Evolutionary conservation across 2,113 vertebrate genomes (phyloP).

Genomic region (Bungarus multicinctus): DNA sequence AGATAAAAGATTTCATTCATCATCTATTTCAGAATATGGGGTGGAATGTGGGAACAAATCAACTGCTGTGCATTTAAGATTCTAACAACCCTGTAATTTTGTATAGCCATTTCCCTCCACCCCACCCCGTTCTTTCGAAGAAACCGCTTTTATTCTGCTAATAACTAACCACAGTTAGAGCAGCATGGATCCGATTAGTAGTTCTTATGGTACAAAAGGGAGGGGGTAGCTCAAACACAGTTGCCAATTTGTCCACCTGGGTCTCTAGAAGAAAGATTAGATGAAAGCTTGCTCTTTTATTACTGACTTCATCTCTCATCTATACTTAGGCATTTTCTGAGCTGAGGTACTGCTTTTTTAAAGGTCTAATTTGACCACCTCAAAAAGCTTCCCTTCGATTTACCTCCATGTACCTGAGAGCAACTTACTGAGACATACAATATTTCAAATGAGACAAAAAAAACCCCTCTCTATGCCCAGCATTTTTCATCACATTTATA

Average conservation of each 20-base stretch:
- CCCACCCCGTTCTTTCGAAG: slow-evolving; percentile 74
- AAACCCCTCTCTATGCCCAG: slow-evolving; percentile 3
- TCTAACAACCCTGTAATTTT: slow-evolving; percentile 83
- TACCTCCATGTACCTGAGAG: slow-evolving; percentile 18
- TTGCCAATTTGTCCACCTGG: slow-evolving; percentile 80
- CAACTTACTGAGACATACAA: background rate
- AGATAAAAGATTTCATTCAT: slow-evolving; percentile 77
- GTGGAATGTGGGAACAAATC: slow-evolving; percentile 50
- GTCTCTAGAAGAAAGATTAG: slow-evolving; percentile 74
- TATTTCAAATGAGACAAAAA: slow-evolving; percentile 28
- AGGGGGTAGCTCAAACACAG: slow-evolving; percentile 62
- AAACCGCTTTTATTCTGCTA: slow-evolving; percentile 82
- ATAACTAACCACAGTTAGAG: slow-evolving; percentile 78
- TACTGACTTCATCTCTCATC: slow-evolving; percentile 45
- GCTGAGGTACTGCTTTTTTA: slow-evolving; percentile 48
- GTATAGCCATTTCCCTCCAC: slow-evolving; percentile 65
- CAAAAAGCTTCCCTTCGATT: slow-evolving; percentile 34
- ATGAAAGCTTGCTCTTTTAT: slow-evolving; percentile 67
- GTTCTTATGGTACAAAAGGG: slow-evolving; percentile 73
- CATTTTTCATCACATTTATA: slow-evolving; percentile 29
- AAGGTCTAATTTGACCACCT: slow-evolving; percentile 47
- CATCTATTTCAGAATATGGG: slow-evolving; percentile 71
- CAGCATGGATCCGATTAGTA: slow-evolving; percentile 83
- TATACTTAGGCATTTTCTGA: slow-evolving; percentile 56
- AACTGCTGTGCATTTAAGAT: slow-evolving; percentile 80